A percentile compares a stretch with the other conserved stretches of the same genome.
Evolutionary conservation across 1,140 invertebrate genomes (phyloP).

Genomic region (Pseudoatta argentina): DNA sequence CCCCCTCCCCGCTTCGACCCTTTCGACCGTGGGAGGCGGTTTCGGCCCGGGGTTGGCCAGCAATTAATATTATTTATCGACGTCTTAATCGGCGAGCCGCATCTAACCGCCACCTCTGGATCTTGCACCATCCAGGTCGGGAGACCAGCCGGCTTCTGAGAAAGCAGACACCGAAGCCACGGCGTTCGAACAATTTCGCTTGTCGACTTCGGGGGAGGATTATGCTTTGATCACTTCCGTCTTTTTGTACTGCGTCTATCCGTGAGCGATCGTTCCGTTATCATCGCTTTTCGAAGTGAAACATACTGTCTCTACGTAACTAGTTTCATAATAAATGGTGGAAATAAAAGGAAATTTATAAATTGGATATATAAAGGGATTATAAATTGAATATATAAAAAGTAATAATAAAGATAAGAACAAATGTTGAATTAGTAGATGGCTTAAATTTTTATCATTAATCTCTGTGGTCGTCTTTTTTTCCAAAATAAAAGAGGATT

Average conservation of each 20-base stretch:
- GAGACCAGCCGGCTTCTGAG: slow-evolving; percentile 54
- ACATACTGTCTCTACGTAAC: neutral
- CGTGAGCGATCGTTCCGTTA: slow-evolving; percentile 33
- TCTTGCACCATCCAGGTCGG: slow-evolving; percentile 54
- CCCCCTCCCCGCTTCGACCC: slow-evolving; percentile 47
- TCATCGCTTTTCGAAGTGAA: slow-evolving; percentile 16
- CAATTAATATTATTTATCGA: slow-evolving; percentile 87
- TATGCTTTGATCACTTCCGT: slow-evolving; percentile 9
- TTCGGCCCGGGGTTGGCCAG: slow-evolving; percentile 76
- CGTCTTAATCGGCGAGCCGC: slow-evolving; percentile 84
- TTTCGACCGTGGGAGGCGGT: slow-evolving; percentile 60
- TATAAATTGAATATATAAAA: neutral
- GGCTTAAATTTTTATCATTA: too few species aligned
- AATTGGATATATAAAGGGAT: neutral
- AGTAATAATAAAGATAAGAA: slow-evolving; percentile 17
- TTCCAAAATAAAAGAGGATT: too few species aligned
- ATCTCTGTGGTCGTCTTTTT: too few species aligned
- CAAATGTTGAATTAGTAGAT: neutral
- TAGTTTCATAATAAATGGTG: neutral
- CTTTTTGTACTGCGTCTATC: slow-evolving; percentile 19
- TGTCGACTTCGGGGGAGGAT: slow-evolving; percentile 3
- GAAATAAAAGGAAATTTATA: neutral
- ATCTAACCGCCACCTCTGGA: slow-evolving; percentile 78
- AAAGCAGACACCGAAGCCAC: slow-evolving; percentile 29
- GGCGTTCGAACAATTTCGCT: slow-evolving; percentile 24